A percentile compares a stretch with the other conserved stretches of the same genome.
Evolutionary conservation across 2,113 vertebrate genomes (phyloP).

Genomic region (Epinephelus lanceolatus): DNA sequence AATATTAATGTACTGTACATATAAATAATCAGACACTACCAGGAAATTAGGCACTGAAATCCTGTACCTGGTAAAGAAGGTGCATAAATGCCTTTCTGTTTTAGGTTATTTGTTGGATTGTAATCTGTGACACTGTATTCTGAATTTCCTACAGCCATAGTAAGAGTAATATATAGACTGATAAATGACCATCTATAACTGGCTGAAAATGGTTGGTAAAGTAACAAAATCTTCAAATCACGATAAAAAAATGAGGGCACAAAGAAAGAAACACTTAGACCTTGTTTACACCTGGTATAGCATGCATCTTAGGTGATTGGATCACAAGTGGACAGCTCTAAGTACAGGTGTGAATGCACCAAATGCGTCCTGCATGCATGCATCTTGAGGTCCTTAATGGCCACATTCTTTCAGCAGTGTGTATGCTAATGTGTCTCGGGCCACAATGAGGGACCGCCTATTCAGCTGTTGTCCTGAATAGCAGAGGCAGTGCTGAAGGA

Average conservation of each 20-base stretch:
- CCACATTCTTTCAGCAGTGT: too few relatives aligned
- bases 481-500: too few relatives aligned
- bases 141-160: not conserved
- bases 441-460: too few relatives aligned
- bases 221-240: not conserved
- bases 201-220: conserved; percentile 12
- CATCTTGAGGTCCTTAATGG: too few relatives aligned
- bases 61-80: conserved; percentile 36
- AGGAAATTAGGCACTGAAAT: not conserved
- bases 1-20: not conserved
- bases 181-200: conserved; percentile 5
- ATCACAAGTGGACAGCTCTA: too few relatives aligned
- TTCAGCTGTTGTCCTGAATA: too few relatives aligned
- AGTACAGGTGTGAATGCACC: too few relatives aligned
- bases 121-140: conserved; percentile 15
- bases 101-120: conserved; percentile 14
- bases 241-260: not conserved
- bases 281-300: too few relatives aligned
- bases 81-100: conserved; percentile 29
- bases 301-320: too few relatives aligned
- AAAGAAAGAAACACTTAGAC: not conserved
- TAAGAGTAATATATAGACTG: not conserved
- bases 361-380: too few relatives aligned
- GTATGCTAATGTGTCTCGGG: too few relatives aligned
- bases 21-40: not conserved